Evolutionary conservation across 2,888 invertebrate genomes (phyloP), one percentile per base, ranked within the genome.

Genomic region (Oscheius sp.): DNA sequence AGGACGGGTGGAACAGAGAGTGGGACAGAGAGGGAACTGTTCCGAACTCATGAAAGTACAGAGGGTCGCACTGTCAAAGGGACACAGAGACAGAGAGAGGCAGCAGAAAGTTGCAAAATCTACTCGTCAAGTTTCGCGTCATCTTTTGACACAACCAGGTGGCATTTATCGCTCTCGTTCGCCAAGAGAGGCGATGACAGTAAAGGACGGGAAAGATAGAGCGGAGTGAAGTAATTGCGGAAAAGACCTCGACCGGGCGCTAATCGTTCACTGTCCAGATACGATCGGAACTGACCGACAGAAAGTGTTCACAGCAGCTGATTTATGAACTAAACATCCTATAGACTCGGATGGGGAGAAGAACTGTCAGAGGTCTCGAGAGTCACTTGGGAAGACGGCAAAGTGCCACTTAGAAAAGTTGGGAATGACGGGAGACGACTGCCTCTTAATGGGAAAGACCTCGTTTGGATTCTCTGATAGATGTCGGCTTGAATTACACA

Each of bases 211-310:
- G 53, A 21, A 21, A 42, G 42, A 42, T 42, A 42, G 42, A 42
- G 42, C 3, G 42, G 11, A 5, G 5, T 37, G 42, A 63, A 63
- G 63, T 63, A 63, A 63, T 63, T 63, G 63, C 63, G 63, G 63
- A 63, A 63, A 63, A 63, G 63, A 63, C 63, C 63, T 63, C 63
- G 63, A 63, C 63, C 63, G 63, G 42, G 63, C 63, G 63, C 63
- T 63, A 63, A 63, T 63, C 63, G 63, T 32, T 48, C 63, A 37
- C n/a, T 9, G 32, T 35, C 47, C 48, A 63, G 63, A 63, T 63
- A 63, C 63, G 63, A 63, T 63, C 63, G 32, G 60, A 11, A n/a
- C 33, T 58, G 62, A 42, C 62, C 62, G 37, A n/a, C 59, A 35
- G 59, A 59, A 59, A 29, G 21, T 21, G 42, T 5, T 42, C 4